These are phyloP conservation scores for Plecotus auritus DNA, from an alignment of 2,113 vertebrate genomes.

Conservation along the genomic window DNA sequence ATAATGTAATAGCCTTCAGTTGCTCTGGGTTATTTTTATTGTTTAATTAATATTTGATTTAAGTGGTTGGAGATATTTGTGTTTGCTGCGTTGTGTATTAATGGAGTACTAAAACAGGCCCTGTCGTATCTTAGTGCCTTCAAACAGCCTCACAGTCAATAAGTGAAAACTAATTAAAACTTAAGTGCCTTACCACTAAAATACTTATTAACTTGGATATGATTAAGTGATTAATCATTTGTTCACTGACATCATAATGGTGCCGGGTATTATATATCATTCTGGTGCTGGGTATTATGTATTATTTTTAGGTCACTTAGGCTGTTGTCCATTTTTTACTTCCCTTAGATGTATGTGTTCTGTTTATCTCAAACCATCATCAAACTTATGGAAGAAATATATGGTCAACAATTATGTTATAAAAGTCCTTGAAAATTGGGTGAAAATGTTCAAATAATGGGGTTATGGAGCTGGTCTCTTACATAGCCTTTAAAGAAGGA, in stretches of 20 bases:
- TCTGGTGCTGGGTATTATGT: background rate
- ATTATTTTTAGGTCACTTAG: conserved; percentile 15
- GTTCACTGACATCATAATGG: background rate
- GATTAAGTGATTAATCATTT: conserved; percentile 4
- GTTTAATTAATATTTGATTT: conserved; percentile 26
- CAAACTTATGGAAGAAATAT: conserved; percentile 41
- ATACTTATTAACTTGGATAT: conserved; percentile 33
- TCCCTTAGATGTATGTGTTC: background rate
- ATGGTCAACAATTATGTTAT: fast-evolving
- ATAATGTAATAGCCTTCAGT: background rate
- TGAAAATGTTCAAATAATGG: conserved; percentile 37
- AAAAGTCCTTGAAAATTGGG: background rate
- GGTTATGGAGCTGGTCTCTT: background rate
- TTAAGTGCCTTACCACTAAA: conserved; percentile 29
- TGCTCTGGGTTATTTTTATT: conserved; percentile 33
- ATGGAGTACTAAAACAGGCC: conserved; percentile 16
- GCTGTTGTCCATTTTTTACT: background rate
- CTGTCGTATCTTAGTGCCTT: conserved; percentile 11
- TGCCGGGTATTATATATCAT: no score
- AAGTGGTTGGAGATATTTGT: background rate
- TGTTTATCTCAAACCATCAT: background rate
- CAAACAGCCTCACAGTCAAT: conserved; percentile 23
- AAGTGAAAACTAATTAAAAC: conserved; percentile 28
- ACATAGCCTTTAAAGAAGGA: background rate
- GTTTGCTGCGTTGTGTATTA: background rate